Evolutionary conservation across 2,888 invertebrate genomes (phyloP), one percentile per base, ranked within the genome.

Genomic region (Thera obeliscata): DNA sequence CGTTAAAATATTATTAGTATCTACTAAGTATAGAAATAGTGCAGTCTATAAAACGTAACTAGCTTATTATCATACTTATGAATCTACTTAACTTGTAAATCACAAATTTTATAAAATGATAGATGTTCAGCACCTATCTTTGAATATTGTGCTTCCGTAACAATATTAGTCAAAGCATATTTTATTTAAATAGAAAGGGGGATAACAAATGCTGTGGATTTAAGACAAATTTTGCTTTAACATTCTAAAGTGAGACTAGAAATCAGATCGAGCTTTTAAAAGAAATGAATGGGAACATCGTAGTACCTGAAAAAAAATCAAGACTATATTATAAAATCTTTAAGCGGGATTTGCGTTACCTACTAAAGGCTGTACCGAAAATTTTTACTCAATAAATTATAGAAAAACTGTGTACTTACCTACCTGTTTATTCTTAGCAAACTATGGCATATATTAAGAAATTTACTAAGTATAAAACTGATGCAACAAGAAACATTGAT

Each of bases 401-500:
- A 8, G 38, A 7, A 50, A 59, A 63, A 9, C 43, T 38, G 3
- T 38, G 38, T 38, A 22, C 41, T 3, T 4, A 41, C 33, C n/a
- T 50, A 63, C 22, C 22, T 54, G 61, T 52, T 54, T 52, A 65
- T 63, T 67, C 57, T 67, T 57, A 61, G 58, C 48, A 68, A 61
- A 54, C 56, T 61, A 72, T 33, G 33, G 43, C 52, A 61, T 58
- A 67, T 57, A 74, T 63, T 56, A 12, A 9, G 36, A 67, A 75
- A 71, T 68, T 70, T 71, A 68, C 70, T 75, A 71, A 60, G 67
- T 73, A 74, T 69, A 76, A 77, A 84, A 83, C 78, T 80, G 84
- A 79, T 75, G 82, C 84, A 89, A 88, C 89, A 87, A 87, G 84
- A 86, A 85, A 82, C 80, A 82, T 79, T 81, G 83, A 83, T 81